These are phyloP conservation scores for Tenodera sinensis DNA, from an alignment of 2,888 invertebrate species.

Conservation along the genomic window DNA sequence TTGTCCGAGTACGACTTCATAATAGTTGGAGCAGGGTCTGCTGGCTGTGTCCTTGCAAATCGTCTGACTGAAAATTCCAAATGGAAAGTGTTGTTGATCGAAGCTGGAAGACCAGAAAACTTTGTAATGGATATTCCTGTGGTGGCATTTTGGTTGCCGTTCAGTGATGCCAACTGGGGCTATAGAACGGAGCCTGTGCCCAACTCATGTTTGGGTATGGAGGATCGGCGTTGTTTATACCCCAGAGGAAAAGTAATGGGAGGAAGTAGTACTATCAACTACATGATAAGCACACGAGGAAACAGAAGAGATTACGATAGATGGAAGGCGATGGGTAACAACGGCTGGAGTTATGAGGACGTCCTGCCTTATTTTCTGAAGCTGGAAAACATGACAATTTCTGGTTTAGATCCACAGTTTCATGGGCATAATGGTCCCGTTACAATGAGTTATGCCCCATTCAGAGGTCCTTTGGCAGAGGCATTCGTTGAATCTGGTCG, in stretches of 20 bases:
- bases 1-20: constrained; percentile 37
- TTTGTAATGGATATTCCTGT: constrained; percentile 4
- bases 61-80: constrained; percentile 37
- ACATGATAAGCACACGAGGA: constrained; percentile 45
- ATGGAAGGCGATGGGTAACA: constrained; percentile 29
- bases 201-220: background rate
- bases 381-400: constrained; percentile 40
- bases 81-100: constrained; percentile 25
- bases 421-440: constrained; percentile 34
- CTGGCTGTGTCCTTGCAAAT: constrained; percentile 42
- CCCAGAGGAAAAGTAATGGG: constrained; percentile 43
- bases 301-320: constrained; percentile 30
- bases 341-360: constrained; percentile 38
- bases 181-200: background rate
- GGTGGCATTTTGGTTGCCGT: background rate
- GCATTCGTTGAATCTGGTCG: constrained; percentile 38
- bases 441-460: constrained; percentile 37
- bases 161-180: constrained; percentile 4
- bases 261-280: constrained; percentile 46
- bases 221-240: constrained; percentile 22
- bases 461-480: constrained; percentile 36
- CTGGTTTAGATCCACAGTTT: constrained; percentile 37
- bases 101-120: constrained; percentile 21
- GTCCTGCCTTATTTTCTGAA: constrained; percentile 38
- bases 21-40: constrained; percentile 41